phyloP scores from a whole-genome alignment of 2,113 vertebrate species.

The Athene noctua region DNA sequence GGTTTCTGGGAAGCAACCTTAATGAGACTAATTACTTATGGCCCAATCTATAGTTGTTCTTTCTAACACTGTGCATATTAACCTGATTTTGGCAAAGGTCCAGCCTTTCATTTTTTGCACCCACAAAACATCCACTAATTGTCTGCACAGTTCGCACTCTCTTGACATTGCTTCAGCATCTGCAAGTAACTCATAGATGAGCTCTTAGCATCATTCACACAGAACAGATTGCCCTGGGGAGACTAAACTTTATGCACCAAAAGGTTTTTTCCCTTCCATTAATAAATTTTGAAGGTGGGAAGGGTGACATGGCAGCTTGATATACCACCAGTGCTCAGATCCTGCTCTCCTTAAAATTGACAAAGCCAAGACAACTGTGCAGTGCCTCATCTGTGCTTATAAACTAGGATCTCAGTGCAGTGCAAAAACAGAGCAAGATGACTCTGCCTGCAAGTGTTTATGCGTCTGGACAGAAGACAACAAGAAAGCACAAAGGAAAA shows the following conservation, averaged over 20 bases:
- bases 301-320: accelerated
- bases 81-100: background rate
- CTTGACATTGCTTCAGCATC: background rate
- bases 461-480: background rate
- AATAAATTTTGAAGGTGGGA: background rate
- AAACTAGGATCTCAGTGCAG: background rate
- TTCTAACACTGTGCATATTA: background rate
- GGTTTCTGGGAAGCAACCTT: background rate
- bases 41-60: background rate
- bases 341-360: background rate
- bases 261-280: background rate
- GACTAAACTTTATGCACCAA: background rate
- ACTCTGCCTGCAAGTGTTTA: background rate
- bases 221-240: background rate
- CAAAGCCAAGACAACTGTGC: background rate
- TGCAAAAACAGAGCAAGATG: background rate
- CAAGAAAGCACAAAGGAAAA: background rate
- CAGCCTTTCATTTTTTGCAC: background rate
- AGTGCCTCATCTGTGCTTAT: background rate
- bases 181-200: background rate
- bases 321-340: background rate
- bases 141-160: background rate
- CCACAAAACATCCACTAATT: background rate
- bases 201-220: background rate
- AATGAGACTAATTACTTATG: background rate